Conservation (phyloP, 2,797 vertebrate genomes). For the Clamator glandarius region DNA sequence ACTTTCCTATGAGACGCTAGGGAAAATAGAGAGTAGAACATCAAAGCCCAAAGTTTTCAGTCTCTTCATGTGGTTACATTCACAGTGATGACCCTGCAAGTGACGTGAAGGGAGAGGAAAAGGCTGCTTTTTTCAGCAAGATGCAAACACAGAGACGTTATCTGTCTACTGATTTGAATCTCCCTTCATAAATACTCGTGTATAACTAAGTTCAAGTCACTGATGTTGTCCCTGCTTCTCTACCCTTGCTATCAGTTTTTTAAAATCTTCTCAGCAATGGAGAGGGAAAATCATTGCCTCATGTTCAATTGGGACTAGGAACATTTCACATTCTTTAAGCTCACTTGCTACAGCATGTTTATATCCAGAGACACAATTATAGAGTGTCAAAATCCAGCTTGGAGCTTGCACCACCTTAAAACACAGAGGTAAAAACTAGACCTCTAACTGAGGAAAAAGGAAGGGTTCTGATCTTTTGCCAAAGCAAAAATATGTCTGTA, state of each 20-base stretch:
- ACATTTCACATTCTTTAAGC: neutral
- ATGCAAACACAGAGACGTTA: slow-evolving; percentile 19
- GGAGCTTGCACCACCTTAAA: neutral
- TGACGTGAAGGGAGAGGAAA: slow-evolving; percentile 63
- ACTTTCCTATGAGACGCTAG: neutral
- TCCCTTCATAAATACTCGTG: neutral
- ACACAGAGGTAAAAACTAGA: neutral
- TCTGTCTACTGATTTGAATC: slow-evolving; percentile 53
- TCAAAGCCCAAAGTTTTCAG: neutral
- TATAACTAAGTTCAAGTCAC: neutral
- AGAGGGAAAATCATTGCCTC: neutral
- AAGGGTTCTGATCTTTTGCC: neutral
- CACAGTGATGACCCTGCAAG: neutral
- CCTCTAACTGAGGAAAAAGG: neutral
- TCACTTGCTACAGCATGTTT: neutral
- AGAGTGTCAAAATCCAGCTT: neutral
- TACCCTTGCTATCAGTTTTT: neutral
- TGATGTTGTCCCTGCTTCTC: neutral
- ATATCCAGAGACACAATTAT: neutral
- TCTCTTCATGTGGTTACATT: slow-evolving; percentile 58
- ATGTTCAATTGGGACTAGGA: neutral
- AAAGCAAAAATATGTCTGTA: neutral
- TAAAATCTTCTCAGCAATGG: neutral
- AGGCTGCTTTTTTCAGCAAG: slow-evolving; percentile 25
- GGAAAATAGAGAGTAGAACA: neutral